Conservation (phyloP, 2,888 invertebrate species). For the Operophtera brumata region DNA sequence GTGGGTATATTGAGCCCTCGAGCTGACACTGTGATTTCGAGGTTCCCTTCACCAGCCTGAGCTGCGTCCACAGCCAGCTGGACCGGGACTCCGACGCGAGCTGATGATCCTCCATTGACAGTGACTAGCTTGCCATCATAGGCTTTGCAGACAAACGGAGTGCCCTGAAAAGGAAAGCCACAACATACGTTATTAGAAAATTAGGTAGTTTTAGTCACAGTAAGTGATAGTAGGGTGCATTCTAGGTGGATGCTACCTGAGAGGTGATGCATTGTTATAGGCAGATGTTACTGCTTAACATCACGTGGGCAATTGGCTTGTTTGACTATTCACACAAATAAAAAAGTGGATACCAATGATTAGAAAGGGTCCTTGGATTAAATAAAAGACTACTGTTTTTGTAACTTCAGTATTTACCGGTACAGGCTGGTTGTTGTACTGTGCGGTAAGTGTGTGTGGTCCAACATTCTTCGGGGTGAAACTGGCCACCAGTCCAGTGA, state of each 20-base stretch:
- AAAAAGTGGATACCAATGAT: no score
- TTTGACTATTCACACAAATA: no score
- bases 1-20: constrained; percentile 96
- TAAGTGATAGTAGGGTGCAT: no score
- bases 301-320: no score
- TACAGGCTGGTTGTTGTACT: constrained; percentile 94
- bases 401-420: constrained; percentile 58
- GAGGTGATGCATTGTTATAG: no score
- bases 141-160: constrained; percentile 94
- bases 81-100: constrained; percentile 91
- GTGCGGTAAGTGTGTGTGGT: constrained; percentile 93
- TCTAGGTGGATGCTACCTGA: no score
- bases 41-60: constrained; percentile 97
- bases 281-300: no score
- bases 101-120: constrained; percentile 88
- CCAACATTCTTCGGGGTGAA: constrained; percentile 97
- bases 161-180: constrained; percentile 80
- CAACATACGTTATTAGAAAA: no score
- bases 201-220: no score
- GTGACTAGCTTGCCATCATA: constrained; percentile 94
- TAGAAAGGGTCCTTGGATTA: no score
- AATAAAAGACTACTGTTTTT: no score
- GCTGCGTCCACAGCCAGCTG: constrained; percentile 97
- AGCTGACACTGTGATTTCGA: constrained; percentile 98
- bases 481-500: constrained; percentile 93